Evolutionary conservation across 2,888 invertebrate genomes (phyloP).

Genomic region (Agrypnus murinus): DNA sequence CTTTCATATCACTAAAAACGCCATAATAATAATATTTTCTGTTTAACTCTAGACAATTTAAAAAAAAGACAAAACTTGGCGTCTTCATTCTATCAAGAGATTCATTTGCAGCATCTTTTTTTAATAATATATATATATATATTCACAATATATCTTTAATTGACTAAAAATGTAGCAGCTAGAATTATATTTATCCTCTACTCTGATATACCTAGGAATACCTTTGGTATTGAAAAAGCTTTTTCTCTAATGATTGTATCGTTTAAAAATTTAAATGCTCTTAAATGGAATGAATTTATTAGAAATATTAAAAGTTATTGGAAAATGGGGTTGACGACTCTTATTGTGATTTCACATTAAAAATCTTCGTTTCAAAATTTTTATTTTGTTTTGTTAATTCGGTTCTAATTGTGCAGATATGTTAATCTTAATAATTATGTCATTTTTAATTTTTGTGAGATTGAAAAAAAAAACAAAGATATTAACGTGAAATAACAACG

Average conservation of each 20-base stretch:
- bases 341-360: background rate
- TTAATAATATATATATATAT: too few relatives aligned
- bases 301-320: background rate
- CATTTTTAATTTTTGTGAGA: background rate
- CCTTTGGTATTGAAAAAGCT: constrained; percentile 38
- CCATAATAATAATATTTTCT: constrained; percentile 29
- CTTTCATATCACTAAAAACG: constrained; percentile 47
- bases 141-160: constrained; percentile 17
- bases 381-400: background rate
- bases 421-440: background rate
- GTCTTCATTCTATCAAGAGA: constrained; percentile 5
- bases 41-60: constrained; percentile 16
- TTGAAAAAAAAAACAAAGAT: background rate
- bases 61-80: background rate
- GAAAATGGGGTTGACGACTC: background rate
- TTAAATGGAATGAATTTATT: background rate
- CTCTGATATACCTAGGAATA: constrained; percentile 30
- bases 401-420: background rate
- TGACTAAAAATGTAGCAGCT: constrained; percentile 40
- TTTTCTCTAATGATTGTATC: constrained; percentile 1
- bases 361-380: too few relatives aligned
- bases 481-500: background rate
- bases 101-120: constrained; percentile 35
- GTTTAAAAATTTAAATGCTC: constrained; percentile 4
- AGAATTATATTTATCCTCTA: constrained; percentile 9